Percentiles rank a stretch among this genome's conserved stretches.
phyloP scores from a whole-genome alignment of 1,140 invertebrate genomes.

The Drosophila punjabiensis region DNA sequence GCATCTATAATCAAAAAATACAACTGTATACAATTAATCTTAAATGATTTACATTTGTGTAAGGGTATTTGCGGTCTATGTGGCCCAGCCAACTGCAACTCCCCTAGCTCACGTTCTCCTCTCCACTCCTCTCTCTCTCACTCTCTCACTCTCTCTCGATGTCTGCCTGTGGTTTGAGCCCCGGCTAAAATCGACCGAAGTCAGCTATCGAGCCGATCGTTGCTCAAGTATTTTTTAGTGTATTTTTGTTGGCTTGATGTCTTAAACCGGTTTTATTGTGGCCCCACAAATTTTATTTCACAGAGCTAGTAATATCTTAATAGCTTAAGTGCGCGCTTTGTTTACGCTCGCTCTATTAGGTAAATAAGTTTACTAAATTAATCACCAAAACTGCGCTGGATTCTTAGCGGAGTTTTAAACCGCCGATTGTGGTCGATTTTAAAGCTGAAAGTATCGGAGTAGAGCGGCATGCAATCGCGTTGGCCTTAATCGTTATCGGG shows the following conservation, averaged over 20 bases:
- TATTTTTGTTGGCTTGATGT: background rate
- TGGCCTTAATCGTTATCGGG: conserved; percentile 5
- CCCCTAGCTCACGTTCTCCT: background rate
- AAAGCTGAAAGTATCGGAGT: background rate
- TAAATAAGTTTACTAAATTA: background rate
- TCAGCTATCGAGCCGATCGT: background rate
- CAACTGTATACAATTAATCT: no score
- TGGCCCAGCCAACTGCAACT: background rate
- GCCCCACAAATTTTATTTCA: no score
- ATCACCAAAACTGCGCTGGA: background rate
- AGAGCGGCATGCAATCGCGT: conserved; percentile 7
- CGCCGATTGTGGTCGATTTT: background rate
- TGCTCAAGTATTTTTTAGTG: conserved; percentile 1
- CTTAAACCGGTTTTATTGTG: background rate
- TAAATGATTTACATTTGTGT: background rate
- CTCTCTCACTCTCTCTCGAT: background rate
- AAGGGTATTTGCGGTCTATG: background rate
- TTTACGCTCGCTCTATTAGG: no score
- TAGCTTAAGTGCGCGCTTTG: no score
- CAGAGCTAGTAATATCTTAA: no score
- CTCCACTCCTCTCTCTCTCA: background rate
- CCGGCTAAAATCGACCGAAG: background rate
- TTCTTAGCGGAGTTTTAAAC: conserved; percentile 3
- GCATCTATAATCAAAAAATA: no score
- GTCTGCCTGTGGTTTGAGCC: background rate